Evolutionary conservation across 2,888 invertebrate species (phyloP), one percentile per base, ranked within the genome.

Genomic region (Megastigmus dorsalis): DNA sequence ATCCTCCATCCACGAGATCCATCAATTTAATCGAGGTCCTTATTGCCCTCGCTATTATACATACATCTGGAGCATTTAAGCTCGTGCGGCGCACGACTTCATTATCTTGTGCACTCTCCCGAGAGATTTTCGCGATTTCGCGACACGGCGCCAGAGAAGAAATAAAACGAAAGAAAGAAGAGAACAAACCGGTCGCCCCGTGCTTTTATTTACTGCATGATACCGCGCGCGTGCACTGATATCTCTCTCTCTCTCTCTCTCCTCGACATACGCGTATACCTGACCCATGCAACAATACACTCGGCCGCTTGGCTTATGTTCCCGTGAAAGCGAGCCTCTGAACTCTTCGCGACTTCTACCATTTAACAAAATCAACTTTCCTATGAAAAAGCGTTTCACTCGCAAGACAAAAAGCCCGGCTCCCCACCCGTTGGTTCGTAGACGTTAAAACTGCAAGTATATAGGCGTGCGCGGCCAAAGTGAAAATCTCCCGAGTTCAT

Each of bases 181-280:
- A 20, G 15, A 15, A 36, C n/a, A 20, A 70, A 71, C 71, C 67
- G 67, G 71, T 66, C 66, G 45, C 13, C 18, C 18, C 50, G 23
- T 15, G 26, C 62, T 62, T 71, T 75, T 75, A 60, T 71, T 71
- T 52, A 60, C 55, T 36, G n/a, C n/a, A n/a, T n/a, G 67, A 67
- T 60, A 45, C 48, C n/a, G 26, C 65, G 38, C n/a, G 10, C n/a
- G 26, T 57, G 38, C n/a, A 7, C 50, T 48, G 38, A 72, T 57
- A 72, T 65, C 57, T 65, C 72, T 30, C 18, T 33, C n/a, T n/a
- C n/a, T n/a, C n/a, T n/a, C n/a, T n/a, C n/a, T n/a, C n/a, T n/a
- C n/a, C n/a, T n/a, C n/a, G n/a, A n/a, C 59, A 23, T 30, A 3
- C 38, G 28, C 3, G 5, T 13, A 15, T 13, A 26, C 52, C 52